Conservation (phyloP, 2,888 invertebrate species). For the Nephrotoma flavescens region DNA sequence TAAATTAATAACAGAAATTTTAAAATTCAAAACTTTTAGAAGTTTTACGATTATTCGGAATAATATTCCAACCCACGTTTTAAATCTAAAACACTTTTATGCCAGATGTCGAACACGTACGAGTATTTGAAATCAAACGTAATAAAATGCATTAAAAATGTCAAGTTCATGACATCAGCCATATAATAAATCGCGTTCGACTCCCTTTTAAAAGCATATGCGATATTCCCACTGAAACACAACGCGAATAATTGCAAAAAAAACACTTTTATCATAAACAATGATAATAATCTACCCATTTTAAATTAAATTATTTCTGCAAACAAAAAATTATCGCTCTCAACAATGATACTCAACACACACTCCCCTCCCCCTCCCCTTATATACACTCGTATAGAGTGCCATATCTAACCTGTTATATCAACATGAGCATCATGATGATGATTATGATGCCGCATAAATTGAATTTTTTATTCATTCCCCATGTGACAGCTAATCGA, state of each 20-base stretch:
- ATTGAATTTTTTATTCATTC: not conserved
- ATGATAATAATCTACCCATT: not conserved
- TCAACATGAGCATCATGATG: too few relatives aligned
- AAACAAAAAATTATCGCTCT: not conserved
- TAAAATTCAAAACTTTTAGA: too few relatives aligned
- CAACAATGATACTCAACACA: not conserved
- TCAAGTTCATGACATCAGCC: not conserved
- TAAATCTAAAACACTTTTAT: too few relatives aligned
- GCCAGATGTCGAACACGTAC: too few relatives aligned
- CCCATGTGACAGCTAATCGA: not conserved
- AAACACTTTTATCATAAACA: not conserved
- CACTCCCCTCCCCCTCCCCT: not conserved
- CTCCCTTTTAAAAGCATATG: too few relatives aligned
- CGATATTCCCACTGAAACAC: too few relatives aligned
- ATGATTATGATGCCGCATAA: not conserved
- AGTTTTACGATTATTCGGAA: too few relatives aligned
- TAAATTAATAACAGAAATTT: too few relatives aligned
- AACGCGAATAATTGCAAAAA: not conserved
- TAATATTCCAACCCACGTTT: too few relatives aligned
- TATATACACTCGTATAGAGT: not conserved
- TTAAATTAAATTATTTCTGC: not conserved
- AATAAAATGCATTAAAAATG: not conserved
- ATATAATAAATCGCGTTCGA: not conserved
- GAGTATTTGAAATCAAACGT: not conserved
- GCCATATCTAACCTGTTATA: not conserved